phyloP scores from a whole-genome alignment of 2,888 invertebrate genomes.

The Drosophila cyrtoloma region DNA sequence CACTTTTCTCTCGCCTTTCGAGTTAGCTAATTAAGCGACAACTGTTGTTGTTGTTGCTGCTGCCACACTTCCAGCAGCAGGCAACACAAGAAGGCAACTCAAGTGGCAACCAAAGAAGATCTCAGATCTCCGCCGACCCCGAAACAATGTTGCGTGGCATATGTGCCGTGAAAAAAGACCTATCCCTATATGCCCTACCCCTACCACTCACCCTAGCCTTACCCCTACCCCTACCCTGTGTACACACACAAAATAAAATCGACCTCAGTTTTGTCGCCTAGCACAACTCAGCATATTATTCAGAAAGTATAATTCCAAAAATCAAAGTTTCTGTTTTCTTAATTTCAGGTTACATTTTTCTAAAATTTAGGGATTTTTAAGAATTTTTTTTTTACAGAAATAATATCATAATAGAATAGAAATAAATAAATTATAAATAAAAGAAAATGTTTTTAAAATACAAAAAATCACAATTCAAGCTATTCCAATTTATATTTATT shows the following conservation, averaged over 20 bases:
- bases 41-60: slow-evolving; percentile 22
- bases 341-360: background rate
- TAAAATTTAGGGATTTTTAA: too few species aligned
- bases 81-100: slow-evolving; percentile 28
- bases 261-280: background rate
- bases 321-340: background rate
- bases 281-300: background rate
- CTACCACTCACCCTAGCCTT: background rate
- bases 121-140: slow-evolving; percentile 47
- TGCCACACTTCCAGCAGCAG: slow-evolving; percentile 44
- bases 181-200: background rate
- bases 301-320: background rate
- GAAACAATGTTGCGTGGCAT: slow-evolving; percentile 42
- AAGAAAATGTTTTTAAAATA: background rate
- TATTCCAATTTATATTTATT: background rate
- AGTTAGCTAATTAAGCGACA: slow-evolving; percentile 67
- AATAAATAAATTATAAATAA: background rate
- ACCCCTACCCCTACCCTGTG: background rate
- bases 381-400: too few species aligned
- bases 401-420: background rate
- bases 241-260: background rate
- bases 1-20: slow-evolving; percentile 52
- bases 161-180: slow-evolving; percentile 44
- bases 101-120: slow-evolving; percentile 26
- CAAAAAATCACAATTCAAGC: background rate